phyloP scores from a whole-genome alignment of 2,797 vertebrate genomes.

The Catamblyrhynchus diadema region DNA sequence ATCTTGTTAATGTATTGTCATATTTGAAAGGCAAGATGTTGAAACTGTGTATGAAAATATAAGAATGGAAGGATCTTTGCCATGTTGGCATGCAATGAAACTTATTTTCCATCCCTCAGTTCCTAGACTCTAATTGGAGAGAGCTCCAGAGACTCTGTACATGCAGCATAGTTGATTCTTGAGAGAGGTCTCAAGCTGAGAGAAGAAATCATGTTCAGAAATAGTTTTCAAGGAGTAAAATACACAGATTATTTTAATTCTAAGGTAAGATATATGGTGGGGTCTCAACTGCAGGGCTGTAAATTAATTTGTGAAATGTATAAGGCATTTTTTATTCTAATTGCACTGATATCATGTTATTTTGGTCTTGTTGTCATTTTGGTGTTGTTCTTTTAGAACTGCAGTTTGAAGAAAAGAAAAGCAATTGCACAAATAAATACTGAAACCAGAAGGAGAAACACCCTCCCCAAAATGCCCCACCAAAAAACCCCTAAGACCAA shows the following conservation, averaged over 20 bases:
- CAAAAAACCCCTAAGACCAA: neutral
- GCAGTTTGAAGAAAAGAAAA: neutral
- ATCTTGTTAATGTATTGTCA: neutral
- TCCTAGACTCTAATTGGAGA: neutral
- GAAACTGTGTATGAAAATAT: neutral
- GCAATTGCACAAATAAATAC: neutral
- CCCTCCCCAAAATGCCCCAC: neutral
- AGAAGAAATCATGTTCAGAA: neutral
- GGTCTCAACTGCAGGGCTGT: neutral
- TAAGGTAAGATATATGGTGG: neutral
- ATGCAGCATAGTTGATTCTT: neutral
- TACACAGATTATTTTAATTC: neutral
- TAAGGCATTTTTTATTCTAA: neutral
- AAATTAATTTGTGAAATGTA: neutral
- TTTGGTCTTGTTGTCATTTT: neutral
- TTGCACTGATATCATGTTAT: neutral
- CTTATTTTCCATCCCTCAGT: neutral
- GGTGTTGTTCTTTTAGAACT: neutral
- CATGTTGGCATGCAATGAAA: neutral
- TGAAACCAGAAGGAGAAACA: neutral
- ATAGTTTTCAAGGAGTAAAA: neutral
- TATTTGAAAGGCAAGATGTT: slow-evolving; percentile 10
- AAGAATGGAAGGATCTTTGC: neutral
- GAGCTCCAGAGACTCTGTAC: neutral
- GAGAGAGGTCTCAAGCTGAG: neutral